Evolutionary conservation across 2,797 vertebrate species (phyloP).

Genomic region (Lithobates pipiens): DNA sequence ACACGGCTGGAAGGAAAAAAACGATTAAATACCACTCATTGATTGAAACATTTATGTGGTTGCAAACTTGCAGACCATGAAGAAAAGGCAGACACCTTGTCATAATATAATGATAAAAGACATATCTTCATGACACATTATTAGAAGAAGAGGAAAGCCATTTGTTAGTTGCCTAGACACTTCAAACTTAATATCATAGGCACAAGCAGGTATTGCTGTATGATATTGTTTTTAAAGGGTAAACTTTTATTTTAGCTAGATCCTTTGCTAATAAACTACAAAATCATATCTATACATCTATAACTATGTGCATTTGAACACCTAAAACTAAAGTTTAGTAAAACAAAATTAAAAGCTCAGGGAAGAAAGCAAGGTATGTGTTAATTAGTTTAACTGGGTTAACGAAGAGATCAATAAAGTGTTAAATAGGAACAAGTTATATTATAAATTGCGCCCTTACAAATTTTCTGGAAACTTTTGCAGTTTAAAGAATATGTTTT

Average conservation of each 20-base stretch:
- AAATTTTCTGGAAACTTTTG: too few species aligned
- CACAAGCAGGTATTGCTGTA: slow-evolving; percentile 8
- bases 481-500: too few species aligned
- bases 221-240: slow-evolving; percentile 30
- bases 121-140: slow-evolving; percentile 27
- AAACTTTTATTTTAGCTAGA: background rate
- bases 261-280: too few species aligned
- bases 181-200: slow-evolving; percentile 8
- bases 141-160: slow-evolving; percentile 11
- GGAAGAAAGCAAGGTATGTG: too few species aligned
- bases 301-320: too few species aligned
- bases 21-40: slow-evolving; percentile 21
- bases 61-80: slow-evolving; percentile 38
- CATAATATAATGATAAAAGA: slow-evolving; percentile 43
- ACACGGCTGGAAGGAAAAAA: slow-evolving; percentile 26
- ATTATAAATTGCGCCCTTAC: too few species aligned
- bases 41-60: slow-evolving; percentile 29
- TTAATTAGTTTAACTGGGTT: too few species aligned
- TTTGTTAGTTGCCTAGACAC: slow-evolving; percentile 22
- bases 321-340: too few species aligned
- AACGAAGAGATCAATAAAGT: too few species aligned
- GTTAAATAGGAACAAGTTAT: too few species aligned
- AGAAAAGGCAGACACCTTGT: slow-evolving; percentile 39
- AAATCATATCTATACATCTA: too few species aligned
- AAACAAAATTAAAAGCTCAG: too few species aligned